Evolutionary conservation across 2,888 invertebrate genomes (phyloP).

Genomic region (Temnothorax unifasciatus): DNA sequence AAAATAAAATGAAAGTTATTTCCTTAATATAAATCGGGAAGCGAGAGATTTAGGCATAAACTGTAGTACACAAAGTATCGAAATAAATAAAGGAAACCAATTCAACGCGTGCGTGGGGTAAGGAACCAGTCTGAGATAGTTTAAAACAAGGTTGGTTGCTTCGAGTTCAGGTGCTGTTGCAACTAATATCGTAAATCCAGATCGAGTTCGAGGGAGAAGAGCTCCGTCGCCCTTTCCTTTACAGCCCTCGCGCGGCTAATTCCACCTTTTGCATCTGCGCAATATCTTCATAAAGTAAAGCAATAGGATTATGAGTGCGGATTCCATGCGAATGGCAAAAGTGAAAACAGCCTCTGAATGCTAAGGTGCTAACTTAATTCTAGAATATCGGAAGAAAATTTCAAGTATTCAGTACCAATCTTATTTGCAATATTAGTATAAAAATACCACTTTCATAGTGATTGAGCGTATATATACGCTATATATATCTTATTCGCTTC

Average conservation of each 20-base stretch:
- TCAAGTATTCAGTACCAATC: constrained; percentile 5
- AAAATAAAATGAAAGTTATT: constrained; percentile 55
- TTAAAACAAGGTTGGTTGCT: constrained; percentile 68
- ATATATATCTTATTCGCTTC: not conserved
- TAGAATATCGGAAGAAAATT: constrained; percentile 3
- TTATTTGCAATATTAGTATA: constrained; percentile 7
- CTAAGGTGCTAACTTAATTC: constrained; percentile 30
- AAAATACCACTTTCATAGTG: not conserved
- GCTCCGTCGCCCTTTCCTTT: constrained; percentile 61
- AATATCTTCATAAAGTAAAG: constrained; percentile 75
- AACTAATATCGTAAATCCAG: constrained; percentile 84
- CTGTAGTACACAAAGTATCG: constrained; percentile 69
- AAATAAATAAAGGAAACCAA: constrained; percentile 79
- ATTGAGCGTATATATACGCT: not conserved
- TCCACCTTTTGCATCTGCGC: constrained; percentile 76
- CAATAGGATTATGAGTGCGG: constrained; percentile 78
- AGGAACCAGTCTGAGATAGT: constrained; percentile 71
- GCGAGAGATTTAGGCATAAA: constrained; percentile 51
- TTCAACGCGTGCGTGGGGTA: constrained; percentile 69
- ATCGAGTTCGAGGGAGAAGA: constrained; percentile 79
- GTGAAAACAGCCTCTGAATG: constrained; percentile 41
- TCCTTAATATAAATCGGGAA: constrained; percentile 54
- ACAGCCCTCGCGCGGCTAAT: constrained; percentile 65
- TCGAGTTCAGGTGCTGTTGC: constrained; percentile 83
- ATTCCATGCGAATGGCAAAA: constrained; percentile 57